phyloP scores from a whole-genome alignment of 1,140 invertebrate genomes.

The Cotesia chilonis region DNA sequence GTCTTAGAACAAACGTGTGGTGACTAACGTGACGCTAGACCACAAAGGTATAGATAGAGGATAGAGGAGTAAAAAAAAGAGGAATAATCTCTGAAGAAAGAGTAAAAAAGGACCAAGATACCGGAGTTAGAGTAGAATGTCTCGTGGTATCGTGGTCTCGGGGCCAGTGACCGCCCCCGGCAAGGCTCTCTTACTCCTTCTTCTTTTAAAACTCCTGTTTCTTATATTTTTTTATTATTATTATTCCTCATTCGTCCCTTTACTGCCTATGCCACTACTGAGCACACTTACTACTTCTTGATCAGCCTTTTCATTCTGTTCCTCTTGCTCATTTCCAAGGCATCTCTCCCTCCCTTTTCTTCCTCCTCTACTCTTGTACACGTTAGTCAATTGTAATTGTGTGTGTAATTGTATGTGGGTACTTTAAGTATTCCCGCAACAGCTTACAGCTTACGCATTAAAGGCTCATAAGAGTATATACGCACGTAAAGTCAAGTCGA shows the following conservation, averaged over 20 bases:
- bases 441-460: constrained; percentile 12
- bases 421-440: neutral
- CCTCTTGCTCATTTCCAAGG: constrained; percentile 12
- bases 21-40: constrained; percentile 8
- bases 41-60: constrained; percentile 9
- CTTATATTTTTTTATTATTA: constrained; percentile 14
- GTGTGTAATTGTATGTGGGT: neutral
- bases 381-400: too few relatives aligned
- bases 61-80: constrained; percentile 1
- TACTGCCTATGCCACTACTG: neutral
- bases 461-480: neutral
- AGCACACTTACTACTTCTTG: too few relatives aligned
- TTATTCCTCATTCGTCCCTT: constrained; percentile 8
- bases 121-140: constrained; percentile 31
- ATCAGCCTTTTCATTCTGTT: neutral
- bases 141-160: constrained; percentile 35
- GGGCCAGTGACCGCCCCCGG: constrained; percentile 42
- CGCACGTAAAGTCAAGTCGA: constrained; percentile 15
- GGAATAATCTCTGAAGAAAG: constrained; percentile 1
- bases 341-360: constrained; percentile 4
- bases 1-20: constrained; percentile 14
- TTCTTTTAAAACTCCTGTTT: constrained; percentile 9
- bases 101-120: neutral
- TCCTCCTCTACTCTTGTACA: neutral
- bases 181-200: constrained; percentile 34